Conservation (phyloP, 1,140 invertebrate genomes). For the Diuraphis noxia region DNA sequence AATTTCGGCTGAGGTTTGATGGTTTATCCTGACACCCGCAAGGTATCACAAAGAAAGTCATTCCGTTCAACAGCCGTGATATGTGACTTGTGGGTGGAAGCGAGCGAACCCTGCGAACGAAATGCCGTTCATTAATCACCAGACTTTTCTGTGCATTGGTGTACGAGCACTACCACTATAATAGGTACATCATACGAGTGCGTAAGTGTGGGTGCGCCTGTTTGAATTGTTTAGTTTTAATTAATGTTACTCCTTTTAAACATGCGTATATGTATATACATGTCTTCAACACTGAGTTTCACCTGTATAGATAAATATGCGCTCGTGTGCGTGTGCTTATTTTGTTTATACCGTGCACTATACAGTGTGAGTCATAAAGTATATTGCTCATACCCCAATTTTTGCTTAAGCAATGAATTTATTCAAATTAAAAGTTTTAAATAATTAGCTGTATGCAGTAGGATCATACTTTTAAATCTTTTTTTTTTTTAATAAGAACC, state of each 20-base stretch:
- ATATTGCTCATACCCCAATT: neutral
- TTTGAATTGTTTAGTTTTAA: constrained; percentile 17
- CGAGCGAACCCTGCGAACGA: neutral
- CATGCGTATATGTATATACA: neutral
- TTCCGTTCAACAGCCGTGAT: neutral
- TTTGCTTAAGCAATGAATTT: neutral
- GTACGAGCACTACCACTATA: neutral
- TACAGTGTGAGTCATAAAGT: neutral
- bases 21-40: too few species aligned
- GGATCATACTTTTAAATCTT: too few species aligned
- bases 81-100: neutral
- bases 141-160: neutral
- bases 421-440: neutral
- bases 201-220: neutral
- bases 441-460: neutral
- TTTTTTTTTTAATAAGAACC: too few species aligned
- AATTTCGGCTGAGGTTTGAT: neutral
- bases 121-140: neutral
- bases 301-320: neutral
- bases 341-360: neutral
- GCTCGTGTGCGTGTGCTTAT: neutral
- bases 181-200: neutral
- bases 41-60: neutral
- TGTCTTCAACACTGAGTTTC: neutral
- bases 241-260: neutral